Conservation (phyloP, 2,797 vertebrate genomes). For the Anableps anableps region DNA sequence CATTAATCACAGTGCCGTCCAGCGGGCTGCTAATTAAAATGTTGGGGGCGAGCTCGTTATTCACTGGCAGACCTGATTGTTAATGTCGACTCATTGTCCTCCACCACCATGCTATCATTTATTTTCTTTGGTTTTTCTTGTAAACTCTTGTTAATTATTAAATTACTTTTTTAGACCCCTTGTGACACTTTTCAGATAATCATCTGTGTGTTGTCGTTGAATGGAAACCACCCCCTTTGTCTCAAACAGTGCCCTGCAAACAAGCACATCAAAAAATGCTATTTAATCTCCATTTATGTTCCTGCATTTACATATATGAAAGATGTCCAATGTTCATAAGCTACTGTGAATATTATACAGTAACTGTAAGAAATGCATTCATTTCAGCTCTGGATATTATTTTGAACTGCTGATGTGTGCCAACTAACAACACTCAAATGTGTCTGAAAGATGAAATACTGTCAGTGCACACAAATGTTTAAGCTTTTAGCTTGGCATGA, state of each 20-base stretch:
- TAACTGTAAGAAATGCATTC: not conserved
- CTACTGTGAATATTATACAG: not conserved
- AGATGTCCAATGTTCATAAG: not conserved
- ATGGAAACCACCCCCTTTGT: conserved; percentile 43
- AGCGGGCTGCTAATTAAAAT: conserved; percentile 87
- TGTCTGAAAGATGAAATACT: conserved; percentile 23
- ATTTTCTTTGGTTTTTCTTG: conserved; percentile 86
- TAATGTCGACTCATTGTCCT: conserved; percentile 88
- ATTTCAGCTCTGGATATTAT: not conserved
- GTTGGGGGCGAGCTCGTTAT: conserved; percentile 85
- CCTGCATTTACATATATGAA: not conserved
- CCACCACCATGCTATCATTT: conserved; percentile 81
- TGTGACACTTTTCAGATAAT: conserved; percentile 78
- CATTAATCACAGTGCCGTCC: conserved; percentile 88
- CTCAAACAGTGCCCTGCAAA: conserved; percentile 5
- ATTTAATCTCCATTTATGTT: conserved; percentile 6
- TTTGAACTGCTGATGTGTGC: not conserved
- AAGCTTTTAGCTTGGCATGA: conserved; percentile 41
- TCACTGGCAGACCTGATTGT: conserved; percentile 87
- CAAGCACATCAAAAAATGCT: conserved; percentile 2
- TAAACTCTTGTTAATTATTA: conserved; percentile 87
- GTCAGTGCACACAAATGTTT: conserved; percentile 22
- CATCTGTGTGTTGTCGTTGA: conserved; percentile 62
- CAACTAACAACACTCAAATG: not conserved
- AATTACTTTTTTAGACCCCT: conserved; percentile 77